Evolutionary conservation across 2,888 invertebrate species (phyloP).

Genomic region (Amitus sp.): DNA sequence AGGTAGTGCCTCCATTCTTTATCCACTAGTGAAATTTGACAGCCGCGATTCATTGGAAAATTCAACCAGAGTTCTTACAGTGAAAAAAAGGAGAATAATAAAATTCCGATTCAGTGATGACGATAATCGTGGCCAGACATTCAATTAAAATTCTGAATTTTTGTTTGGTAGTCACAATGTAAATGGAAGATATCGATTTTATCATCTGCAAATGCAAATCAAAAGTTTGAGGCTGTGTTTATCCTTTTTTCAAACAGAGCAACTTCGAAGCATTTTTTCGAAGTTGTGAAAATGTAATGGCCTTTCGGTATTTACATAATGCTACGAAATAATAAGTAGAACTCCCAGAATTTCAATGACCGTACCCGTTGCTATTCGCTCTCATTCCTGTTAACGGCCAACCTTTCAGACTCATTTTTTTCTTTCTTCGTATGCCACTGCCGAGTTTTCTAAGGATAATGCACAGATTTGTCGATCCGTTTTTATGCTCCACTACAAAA

Average conservation of each 20-base stretch:
- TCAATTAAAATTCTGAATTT: too few relatives aligned
- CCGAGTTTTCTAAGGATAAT: constrained; percentile 10
- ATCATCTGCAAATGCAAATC: too few relatives aligned
- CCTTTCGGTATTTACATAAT: constrained; percentile 63
- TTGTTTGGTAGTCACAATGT: too few relatives aligned
- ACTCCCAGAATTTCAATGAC: constrained; percentile 56
- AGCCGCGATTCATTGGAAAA: constrained; percentile 13
- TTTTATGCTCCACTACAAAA: constrained; percentile 17
- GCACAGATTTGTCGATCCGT: constrained; percentile 11
- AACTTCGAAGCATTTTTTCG: constrained; percentile 59
- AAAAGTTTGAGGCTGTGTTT: too few relatives aligned
- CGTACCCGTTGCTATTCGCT: constrained; percentile 48
- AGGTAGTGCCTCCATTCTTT: constrained; percentile 27
- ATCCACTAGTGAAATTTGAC: constrained; percentile 31
- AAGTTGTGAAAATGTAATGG: constrained; percentile 64
- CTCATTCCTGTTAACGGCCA: constrained; percentile 56
- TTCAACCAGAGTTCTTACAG: too few relatives aligned
- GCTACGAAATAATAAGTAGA: constrained; percentile 59
- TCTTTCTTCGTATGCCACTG: constrained; percentile 27
- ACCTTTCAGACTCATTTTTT: constrained; percentile 46
- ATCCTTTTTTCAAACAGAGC: too few relatives aligned
- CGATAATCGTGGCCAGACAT: too few relatives aligned
- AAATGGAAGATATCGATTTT: too few relatives aligned
- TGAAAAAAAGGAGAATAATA: too few relatives aligned
- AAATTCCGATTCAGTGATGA: too few relatives aligned